Evolutionary conservation across 2,797 vertebrate species (phyloP), one percentile per base, ranked within the genome.

Genomic region (Pseudomugil tenellus): DNA sequence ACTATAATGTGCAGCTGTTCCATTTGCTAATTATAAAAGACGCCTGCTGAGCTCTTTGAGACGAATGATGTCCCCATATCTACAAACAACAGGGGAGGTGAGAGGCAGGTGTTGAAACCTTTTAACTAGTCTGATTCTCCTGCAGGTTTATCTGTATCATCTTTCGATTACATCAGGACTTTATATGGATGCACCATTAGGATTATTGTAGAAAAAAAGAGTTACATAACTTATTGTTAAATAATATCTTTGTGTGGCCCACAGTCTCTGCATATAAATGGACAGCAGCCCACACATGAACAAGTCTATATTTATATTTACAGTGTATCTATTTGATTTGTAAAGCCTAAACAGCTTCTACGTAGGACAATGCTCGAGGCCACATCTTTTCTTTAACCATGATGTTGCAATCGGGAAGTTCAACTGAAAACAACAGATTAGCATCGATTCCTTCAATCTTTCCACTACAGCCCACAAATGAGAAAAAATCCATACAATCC

Each of bases 1-100:
- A 43, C 56, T 49, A 32, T 60, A 46, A 55, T 25, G 57, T 78
- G 76, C 81, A 83, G 66, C 80, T 83, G 79, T 58, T 82, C 37
- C 25, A 26, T 78, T 72, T 70, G 54, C 69, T 80, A 74, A 88
- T 79, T 81, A 58, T 74, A 58, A 29, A 26, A 74, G 17, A 3
- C 34, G 56, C 61, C 54, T 34, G 51, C 56, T 67, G 25, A 48
- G 65, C 35, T 41, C 35, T 63, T 29, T 41, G 58, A 63, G 17
- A 68, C 32, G 52, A 60, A 26, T 70, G 74, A 76, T 10, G 4
- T 72, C 62, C 60, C 29, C 4, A 13, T 53, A 39, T 63, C 68
- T 81, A 49, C 74, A 67, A 56, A 73, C 67, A 55, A 62, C 67
- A 76, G 67, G 49, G 79, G 58, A 75, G 21, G 41, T 19, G 35